Base-by-base conservation (phyloP, 1,140 invertebrate genomes). In the Vanessa tameamea region DNA sequence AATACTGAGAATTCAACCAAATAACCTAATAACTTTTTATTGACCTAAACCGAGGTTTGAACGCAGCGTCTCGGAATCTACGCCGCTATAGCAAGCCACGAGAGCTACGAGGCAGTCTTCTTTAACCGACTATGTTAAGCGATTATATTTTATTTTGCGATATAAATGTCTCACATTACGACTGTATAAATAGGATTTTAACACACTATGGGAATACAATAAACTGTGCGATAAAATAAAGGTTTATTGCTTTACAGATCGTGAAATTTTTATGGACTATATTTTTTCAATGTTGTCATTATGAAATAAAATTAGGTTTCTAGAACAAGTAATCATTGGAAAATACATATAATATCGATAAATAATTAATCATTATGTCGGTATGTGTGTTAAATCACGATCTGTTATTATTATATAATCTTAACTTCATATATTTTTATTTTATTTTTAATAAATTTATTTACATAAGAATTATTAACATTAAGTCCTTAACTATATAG, bases 231-330 rank as follows among this genome's bases (percentile, higher is more conserved):
- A 37, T 74, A 69, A 74, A 74, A 64, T 47, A 64, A 74, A 63
- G 37, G 50, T 74, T 74, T 69, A 74, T 74, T 64, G 66, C 48
- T 15, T 20, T 47, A 61, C 72, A 69, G 59, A 57, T 74, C 72
- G 66, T 74, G 50, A 53, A 64, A 61, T 50, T 64, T 74, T 74
- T 74, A 74, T 74, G 64, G 72, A 64, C 48, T 48, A 74, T 74
- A 66, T 69, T 43, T 67, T 69, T 74, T 74, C 72, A 74, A 74
- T 74, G 66, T 69, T 57, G 37, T 57, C 53, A 57, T 59, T 69
- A 47, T 59, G 53, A 31, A n/a, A 47, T 16, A 3, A 55, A 14
- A 69, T 57, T 20, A 20, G 53, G n/a, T 16, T 57, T 47, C 57
- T 6, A 37, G 51, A 15, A 6, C 14, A 12, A 43, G 6, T 9